Evolutionary conservation across 2,888 invertebrate species (phyloP), one percentile per base, ranked within the genome.

Genomic region (Hipparchia sbordonii): DNA sequence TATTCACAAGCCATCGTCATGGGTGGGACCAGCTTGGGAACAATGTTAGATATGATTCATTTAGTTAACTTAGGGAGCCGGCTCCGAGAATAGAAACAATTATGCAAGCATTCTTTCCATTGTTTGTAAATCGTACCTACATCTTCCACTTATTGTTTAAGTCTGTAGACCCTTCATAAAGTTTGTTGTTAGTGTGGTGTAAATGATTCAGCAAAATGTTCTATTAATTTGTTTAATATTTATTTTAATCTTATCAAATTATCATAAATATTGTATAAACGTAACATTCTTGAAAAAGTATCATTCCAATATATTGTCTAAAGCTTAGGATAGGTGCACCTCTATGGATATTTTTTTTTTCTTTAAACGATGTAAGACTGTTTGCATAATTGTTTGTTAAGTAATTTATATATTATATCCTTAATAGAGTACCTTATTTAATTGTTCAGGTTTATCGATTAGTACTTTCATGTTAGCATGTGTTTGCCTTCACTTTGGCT

Each of bases 1-100:
- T 81, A 81, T 89, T 90, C 84, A 87, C 91, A 90, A 90, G 91
- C 90, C 91, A 90, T 91, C 92, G 93, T 93, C 93, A 92, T 92
- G 93, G 94, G 93, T 93, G 92, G 94, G 94, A 94, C 94, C 94
- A 94, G 89, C 87, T 87, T 85, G 94, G 93, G 94, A 94, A 93
- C 94, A 93, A 94, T 90, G 86, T 91, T 93, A 93, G 90, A 88
- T 91, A 89, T 85, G 88, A 87, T 85, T 91, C 89, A 89, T 88
- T 90, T 92, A 92, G 91, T 85, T 89, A 87, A 87, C 82, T 82
- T 87, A 87, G 87, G 88, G 86, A 86, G 89, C 86, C 83, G 77
- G 83, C 87, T 89, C 87, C 87, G 82, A 77, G 82, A 87, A 72
- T 76, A 76, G 83, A 78, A 82, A 84, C 87, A 85, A 84, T 89